Evolutionary conservation across 2,797 vertebrate genomes (phyloP).

Genomic region (Phyllotis vaccarum): DNA sequence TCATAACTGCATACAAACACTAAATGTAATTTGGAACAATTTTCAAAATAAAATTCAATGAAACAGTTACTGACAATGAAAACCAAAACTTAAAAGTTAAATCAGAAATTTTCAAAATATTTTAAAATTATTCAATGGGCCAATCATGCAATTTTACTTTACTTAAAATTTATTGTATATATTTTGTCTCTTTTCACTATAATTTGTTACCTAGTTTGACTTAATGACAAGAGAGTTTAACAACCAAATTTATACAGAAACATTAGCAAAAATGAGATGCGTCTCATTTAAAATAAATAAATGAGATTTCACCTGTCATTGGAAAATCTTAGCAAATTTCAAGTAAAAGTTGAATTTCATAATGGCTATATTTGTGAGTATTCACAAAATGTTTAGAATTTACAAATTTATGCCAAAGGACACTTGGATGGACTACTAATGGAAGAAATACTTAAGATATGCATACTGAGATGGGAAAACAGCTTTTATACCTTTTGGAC

Average conservation of each 20-base stretch:
- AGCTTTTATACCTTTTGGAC: not conserved
- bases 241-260: not conserved
- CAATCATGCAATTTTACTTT: not conserved
- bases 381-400: not conserved
- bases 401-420: not conserved
- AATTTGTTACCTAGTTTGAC: not conserved
- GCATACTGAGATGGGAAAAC: not conserved
- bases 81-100: not conserved
- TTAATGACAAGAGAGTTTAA: not conserved
- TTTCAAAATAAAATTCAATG: not conserved
- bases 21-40: not conserved
- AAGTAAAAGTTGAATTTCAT: not conserved
- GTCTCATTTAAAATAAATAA: not conserved
- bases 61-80: not conserved
- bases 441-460: not conserved
- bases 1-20: not conserved
- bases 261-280: not conserved
- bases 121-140: not conserved
- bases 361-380: not conserved
- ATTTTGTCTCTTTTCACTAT: not conserved
- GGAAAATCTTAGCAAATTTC: not conserved
- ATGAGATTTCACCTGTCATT: not conserved
- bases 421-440: not conserved
- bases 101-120: not conserved
- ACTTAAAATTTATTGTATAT: not conserved